Conservation (phyloP, 2,113 vertebrate genomes). For the Sinocyclocheilus anshuiensis region DNA sequence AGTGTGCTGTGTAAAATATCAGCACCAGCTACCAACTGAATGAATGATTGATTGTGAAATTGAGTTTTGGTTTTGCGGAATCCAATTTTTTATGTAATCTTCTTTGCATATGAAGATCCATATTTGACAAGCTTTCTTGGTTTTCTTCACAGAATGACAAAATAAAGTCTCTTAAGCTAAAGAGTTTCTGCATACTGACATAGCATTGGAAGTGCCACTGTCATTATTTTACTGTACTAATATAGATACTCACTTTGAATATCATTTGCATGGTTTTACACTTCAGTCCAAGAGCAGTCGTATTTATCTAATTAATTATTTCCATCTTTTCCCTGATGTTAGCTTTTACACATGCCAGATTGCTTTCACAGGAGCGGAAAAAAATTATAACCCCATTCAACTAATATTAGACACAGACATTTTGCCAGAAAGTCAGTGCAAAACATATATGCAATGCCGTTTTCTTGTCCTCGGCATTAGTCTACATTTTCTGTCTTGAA, state of each 20-base stretch:
- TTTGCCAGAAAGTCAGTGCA: conserved; percentile 7
- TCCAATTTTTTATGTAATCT: not conserved
- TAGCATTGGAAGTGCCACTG: not conserved
- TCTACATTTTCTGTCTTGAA: conserved; percentile 9
- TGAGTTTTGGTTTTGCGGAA: not conserved
- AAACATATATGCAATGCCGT: not conserved
- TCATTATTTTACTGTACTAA: not conserved
- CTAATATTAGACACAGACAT: not conserved
- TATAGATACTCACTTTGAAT: not conserved
- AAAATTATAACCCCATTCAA: not conserved
- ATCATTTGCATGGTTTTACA: not conserved
- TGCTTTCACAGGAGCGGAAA: not conserved
- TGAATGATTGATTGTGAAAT: not conserved
- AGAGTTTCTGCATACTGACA: not conserved
- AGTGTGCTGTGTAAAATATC: not conserved
- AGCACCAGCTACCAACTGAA: too few relatives aligned
- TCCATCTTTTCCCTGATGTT: not conserved
- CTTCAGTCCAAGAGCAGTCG: not conserved
- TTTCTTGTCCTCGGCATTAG: not conserved
- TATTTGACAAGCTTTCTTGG: not conserved
- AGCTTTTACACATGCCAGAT: conserved; percentile 11
- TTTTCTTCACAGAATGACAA: not conserved
- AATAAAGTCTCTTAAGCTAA: not conserved
- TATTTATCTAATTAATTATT: conserved; percentile 12
- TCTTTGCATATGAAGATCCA: not conserved